These are phyloP conservation scores for Dicaeum eximium DNA, from an alignment of 2,113 vertebrate genomes.

Conservation along the genomic window DNA sequence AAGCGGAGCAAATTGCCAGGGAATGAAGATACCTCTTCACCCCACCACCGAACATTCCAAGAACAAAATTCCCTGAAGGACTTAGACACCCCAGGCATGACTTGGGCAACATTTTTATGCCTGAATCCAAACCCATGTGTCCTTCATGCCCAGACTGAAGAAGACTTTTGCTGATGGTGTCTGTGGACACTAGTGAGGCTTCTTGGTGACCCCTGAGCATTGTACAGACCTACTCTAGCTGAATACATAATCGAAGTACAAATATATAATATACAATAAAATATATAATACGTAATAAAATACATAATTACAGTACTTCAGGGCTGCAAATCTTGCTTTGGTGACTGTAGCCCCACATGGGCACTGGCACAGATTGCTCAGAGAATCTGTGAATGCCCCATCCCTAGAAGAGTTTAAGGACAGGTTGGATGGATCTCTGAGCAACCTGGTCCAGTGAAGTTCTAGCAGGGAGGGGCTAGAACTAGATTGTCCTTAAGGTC, in stretches of 20 bases:
- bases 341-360: background rate
- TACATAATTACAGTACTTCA: background rate
- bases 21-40: background rate
- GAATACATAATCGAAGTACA: background rate
- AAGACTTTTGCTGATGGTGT: background rate
- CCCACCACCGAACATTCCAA: fast-evolving
- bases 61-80: background rate
- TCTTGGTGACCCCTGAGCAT: fast-evolving
- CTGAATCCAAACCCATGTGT: background rate
- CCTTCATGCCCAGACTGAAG: too few species aligned
- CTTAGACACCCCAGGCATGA: background rate
- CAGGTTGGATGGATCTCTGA: background rate
- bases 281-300: background rate
- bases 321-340: background rate
- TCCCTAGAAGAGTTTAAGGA: background rate
- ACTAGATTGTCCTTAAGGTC: background rate
- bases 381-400: background rate
- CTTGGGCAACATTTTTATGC: background rate
- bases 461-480: background rate
- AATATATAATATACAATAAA: background rate
- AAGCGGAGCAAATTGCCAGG: background rate
- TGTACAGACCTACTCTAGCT: background rate
- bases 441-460: background rate
- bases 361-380: background rate
- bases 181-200: background rate